Evolutionary conservation across 2,888 invertebrate species (phyloP), one percentile per base, ranked within the genome.

Genomic region (Opisthograptis luteolata): DNA sequence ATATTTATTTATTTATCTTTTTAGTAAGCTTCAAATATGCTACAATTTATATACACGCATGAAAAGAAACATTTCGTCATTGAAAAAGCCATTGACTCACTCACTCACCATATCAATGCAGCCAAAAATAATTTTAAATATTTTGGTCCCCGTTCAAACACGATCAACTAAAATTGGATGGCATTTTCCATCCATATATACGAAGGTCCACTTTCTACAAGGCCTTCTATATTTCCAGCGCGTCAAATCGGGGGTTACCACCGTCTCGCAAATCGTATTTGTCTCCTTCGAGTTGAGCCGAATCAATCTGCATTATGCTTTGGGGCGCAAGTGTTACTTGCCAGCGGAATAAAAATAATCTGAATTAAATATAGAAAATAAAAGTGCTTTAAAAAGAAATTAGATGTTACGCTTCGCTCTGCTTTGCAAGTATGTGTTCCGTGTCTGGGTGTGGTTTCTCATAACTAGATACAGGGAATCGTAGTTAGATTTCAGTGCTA

Each of bases 291-390:
- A 72, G 76, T 81, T 80, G 81, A 84, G 80, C 74, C 78, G 81
- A 86, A 87, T 87, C 88, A 88, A 88, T 88, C 87, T 84, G 80
- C 81, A 84, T 88, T 87, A 87, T 80, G 78, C 77, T 60, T 60
- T 58, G 64, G 56, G 65, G 13, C 44, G 20, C 20, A 70, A 74
- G 60, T 59, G 49, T 20, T 36, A 40, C 42, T 49, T 41, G 47
- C 5, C 24, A 31, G 24, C 14, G 15, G 12, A 10, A 8, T 8
- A 24, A 1, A 25, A 25, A 25, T 7, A 20, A 20, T 3, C 7
- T 3, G 17, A 17, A 3, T 3, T 2, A 17, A 3, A 17, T 17
- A 17, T 17, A 17, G 3, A 17, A 17, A n/a, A n/a, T n/a, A n/a
- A n/a, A n/a, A n/a, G n/a, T n/a, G n/a, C n/a, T n/a, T n/a, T n/a